A percentile compares a stretch with the other conserved stretches of the same genome.
phyloP scores from a whole-genome alignment of 2,113 vertebrate species.

The Lophura nycthemera region DNA sequence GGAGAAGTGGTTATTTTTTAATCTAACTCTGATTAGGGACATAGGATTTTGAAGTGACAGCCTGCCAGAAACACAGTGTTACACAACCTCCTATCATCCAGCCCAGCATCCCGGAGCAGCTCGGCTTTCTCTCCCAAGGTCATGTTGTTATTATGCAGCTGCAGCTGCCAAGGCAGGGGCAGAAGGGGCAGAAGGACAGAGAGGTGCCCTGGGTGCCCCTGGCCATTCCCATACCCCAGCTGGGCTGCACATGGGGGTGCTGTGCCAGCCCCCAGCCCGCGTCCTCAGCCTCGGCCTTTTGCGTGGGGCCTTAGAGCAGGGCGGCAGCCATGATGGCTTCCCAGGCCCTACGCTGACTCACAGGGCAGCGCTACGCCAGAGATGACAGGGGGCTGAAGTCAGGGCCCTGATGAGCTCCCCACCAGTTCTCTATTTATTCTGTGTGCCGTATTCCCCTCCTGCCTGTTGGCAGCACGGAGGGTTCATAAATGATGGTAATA shows the following conservation, averaged over 20 bases:
- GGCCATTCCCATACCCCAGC: too few relatives aligned
- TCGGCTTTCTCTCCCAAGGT: conserved; percentile 43
- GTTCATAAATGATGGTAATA: background rate
- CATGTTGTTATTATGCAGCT: conserved; percentile 21
- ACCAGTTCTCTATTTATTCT: conserved; percentile 22
- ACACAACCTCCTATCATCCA: conserved; percentile 38
- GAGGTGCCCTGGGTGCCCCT: too few relatives aligned
- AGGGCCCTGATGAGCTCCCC: background rate
- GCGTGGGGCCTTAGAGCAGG: fast-evolving
- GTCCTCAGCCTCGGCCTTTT: fast-evolving
- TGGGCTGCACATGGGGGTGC: too few relatives aligned
- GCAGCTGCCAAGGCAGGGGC: background rate
- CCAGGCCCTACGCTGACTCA: conserved; percentile 27
- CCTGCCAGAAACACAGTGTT: conserved; percentile 36
- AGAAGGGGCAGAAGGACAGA: background rate
- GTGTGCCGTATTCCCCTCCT: background rate
- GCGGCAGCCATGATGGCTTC: background rate
- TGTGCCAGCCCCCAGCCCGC: background rate
- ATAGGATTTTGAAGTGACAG: background rate
- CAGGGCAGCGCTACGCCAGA: background rate
- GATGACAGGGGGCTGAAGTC: background rate
- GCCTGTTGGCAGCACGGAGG: background rate
- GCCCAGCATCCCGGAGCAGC: conserved; percentile 8
- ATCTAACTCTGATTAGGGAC: conserved; percentile 26
- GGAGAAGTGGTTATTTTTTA: background rate